A percentile compares a stretch with the other conserved stretches of the same genome.
These are phyloP conservation scores for Hydrolagus affinis DNA, from an alignment of 2,113 vertebrate species.

Conservation along the genomic window DNA sequence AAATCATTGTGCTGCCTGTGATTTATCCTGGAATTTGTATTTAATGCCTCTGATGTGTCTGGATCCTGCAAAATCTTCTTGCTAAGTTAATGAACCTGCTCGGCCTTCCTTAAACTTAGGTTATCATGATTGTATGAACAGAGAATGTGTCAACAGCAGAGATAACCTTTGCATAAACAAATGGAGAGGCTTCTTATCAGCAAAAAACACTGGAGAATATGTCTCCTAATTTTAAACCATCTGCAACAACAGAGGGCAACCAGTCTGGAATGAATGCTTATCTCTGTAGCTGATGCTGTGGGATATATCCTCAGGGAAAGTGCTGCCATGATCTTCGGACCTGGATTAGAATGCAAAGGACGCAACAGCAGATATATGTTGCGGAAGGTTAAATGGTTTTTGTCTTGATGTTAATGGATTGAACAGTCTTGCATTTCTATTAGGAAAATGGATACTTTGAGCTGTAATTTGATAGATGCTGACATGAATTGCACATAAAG, in stretches of 20 bases:
- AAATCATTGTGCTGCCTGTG: not conserved
- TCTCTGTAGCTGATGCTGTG: not conserved
- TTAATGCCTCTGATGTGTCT: not conserved
- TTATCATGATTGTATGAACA: not conserved
- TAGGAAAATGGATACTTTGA: not conserved
- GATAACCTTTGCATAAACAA: not conserved
- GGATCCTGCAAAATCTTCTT: not conserved
- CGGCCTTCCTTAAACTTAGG: not conserved
- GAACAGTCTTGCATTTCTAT: not conserved
- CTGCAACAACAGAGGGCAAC: not conserved
- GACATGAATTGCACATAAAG: not conserved
- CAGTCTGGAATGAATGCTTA: not conserved
- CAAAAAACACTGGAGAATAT: not conserved
- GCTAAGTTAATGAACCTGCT: not conserved
- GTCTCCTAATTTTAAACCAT: not conserved
- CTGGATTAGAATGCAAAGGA: not conserved
- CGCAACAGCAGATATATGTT: not conserved
- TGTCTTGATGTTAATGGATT: constrained; percentile 1
- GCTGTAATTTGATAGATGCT: not conserved
- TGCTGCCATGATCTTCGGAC: not conserved
- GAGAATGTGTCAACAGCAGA: not conserved
- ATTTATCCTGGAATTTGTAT: not conserved
- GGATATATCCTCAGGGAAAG: not conserved
- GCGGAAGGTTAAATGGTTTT: not conserved
- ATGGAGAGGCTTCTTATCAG: not conserved